Percentiles rank a stretch among this genome's conserved stretches.
These are phyloP conservation scores for Syngnathus rostellatus DNA, from an alignment of 2,797 vertebrate genomes.

Conservation along the genomic window DNA sequence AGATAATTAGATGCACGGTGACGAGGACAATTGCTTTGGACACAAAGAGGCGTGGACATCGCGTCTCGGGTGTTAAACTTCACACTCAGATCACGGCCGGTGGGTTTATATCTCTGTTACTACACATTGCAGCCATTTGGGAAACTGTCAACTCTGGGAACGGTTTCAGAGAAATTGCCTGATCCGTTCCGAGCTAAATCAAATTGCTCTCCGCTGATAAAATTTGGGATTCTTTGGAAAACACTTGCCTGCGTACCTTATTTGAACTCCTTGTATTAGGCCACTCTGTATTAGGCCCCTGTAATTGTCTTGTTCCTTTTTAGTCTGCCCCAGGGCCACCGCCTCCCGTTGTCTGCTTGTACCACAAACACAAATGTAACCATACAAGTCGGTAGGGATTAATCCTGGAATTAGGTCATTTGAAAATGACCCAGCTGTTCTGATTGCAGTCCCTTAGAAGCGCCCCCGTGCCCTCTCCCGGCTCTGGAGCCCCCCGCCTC, in stretches of 20 bases:
- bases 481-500: slow-evolving; percentile 37
- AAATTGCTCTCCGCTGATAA: background rate
- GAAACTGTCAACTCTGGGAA: no score
- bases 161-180: no score
- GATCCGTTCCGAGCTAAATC: no score
- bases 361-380: slow-evolving; percentile 37
- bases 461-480: slow-evolving; percentile 46
- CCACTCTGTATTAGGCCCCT: slow-evolving; percentile 33
- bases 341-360: slow-evolving; percentile 11
- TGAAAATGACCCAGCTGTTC: slow-evolving; percentile 66
- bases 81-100: no score
- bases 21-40: no score
- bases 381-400: slow-evolving; percentile 48
- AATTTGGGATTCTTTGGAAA: slow-evolving; percentile 27
- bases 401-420: slow-evolving; percentile 61
- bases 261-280: slow-evolving; percentile 50
- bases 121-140: no score
- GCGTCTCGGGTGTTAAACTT: no score
- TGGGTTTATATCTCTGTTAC: no score
- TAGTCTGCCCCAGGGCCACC: no score
- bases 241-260: slow-evolving; percentile 38
- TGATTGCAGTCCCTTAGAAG: slow-evolving; percentile 61
- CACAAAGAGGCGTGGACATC: no score
- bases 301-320: background rate
- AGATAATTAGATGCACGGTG: no score